Percentiles rank a stretch among this genome's conserved stretches.
Evolutionary conservation across 2,113 vertebrate species (phyloP).

Genomic region (Oenanthe oenanthe): DNA sequence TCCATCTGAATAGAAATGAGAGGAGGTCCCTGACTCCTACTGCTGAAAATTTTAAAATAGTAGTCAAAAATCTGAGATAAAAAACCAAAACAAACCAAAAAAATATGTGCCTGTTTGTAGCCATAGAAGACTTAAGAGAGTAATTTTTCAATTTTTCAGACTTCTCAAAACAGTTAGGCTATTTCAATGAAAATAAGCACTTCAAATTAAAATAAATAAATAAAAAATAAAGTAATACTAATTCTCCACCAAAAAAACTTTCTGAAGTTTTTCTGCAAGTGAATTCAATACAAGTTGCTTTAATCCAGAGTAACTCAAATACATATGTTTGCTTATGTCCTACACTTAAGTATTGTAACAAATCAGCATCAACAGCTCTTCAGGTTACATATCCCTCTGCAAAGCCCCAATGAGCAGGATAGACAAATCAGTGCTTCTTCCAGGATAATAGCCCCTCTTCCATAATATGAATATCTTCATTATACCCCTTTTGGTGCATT

Average conservation of each 20-base stretch:
- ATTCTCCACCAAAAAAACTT: not conserved
- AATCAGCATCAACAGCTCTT: not conserved
- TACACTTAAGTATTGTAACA: not conserved
- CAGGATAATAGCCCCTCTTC: not conserved
- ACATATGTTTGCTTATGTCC: not conserved
- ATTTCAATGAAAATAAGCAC: not conserved
- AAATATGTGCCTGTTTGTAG: not conserved
- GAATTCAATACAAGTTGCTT: not conserved
- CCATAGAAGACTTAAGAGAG: not conserved
- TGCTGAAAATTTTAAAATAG: not conserved
- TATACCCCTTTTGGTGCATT: not conserved
- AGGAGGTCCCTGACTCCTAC: not conserved
- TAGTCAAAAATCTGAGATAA: not conserved
- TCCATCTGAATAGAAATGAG: conserved; percentile 15
- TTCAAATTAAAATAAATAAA: not conserved
- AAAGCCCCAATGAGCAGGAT: not conserved
- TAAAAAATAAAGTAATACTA: not conserved
- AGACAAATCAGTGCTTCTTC: not conserved
- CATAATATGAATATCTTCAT: not conserved
- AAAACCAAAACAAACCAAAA: not conserved
- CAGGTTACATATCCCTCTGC: not conserved
- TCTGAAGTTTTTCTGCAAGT: not conserved
- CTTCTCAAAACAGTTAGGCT: not conserved
- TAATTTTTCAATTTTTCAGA: not conserved
- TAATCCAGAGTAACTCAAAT: not conserved